Evolutionary conservation across 2,113 vertebrate species (phyloP), one percentile per base, ranked within the genome.

Genomic region (Vicugna pacos): DNA sequence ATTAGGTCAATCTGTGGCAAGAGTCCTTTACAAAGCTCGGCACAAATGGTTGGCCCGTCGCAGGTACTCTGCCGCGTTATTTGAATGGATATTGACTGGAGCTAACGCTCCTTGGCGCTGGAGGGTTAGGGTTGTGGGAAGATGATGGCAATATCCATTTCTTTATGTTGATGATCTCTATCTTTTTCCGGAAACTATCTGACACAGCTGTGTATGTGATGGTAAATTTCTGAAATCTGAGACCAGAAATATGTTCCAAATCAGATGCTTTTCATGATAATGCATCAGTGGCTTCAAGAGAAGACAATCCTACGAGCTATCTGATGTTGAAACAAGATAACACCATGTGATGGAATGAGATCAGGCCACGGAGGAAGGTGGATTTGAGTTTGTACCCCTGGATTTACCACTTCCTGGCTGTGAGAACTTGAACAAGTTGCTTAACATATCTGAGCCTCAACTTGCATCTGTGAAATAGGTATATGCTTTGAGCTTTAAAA

Each of bases 401-500:
- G 22, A 69, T 84, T 94, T 75, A 50, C 4, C 35, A 42, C 17
- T 92, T 80, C 69, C 11, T 28, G 6, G 26, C 4, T 65, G 3
- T 32, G 73, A 92, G 38, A 93, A 84, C 17, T 54, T 89, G 48
- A 64, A 50, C n/a, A 86, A 46, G 6, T 50, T 75, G 52, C 30
- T 91, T 95, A 50, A 89, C 14, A 50, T 65, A 84, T 30, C 56
- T 81, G 46, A 88, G 17, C 60, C 50, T 93, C 91, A 85, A 30
- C 35, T 84, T 93, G 64, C 64, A 35, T 86, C 80, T 96, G 22
- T 30, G 52, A 91, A 91, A 93, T 38, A 69, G 62, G 67, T 69
- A 62, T 72, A 13, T 30, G 58, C 65, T 94, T 97, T 91, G 73
- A 96, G 56, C 26, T 94, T 92, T 50, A 95, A 97, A 94, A 82